phyloP scores from a whole-genome alignment of 2,113 vertebrate species.

The Sylvilagus bachmani region DNA sequence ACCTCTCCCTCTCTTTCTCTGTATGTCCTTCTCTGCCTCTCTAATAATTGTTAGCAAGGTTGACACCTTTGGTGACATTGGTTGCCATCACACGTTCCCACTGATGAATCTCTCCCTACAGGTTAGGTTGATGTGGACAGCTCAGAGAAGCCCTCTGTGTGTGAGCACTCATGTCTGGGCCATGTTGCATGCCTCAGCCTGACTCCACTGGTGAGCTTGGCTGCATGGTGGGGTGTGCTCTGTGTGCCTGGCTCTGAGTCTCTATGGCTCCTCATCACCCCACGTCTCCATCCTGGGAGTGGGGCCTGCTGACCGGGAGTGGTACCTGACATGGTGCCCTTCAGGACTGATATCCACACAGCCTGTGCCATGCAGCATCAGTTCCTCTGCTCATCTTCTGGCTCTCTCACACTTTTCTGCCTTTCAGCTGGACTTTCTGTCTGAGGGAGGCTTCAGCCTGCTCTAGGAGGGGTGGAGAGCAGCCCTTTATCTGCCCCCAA shows the following conservation, averaged over 20 bases:
- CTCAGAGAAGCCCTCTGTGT: not conserved
- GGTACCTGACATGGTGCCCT: no score
- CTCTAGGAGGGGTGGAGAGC: no score
- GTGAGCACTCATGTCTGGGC: not conserved
- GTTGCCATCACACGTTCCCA: not conserved
- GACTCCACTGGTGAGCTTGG: not conserved
- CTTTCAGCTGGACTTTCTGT: not conserved
- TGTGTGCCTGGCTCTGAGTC: not conserved
- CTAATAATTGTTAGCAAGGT: no score
- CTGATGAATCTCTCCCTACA: not conserved
- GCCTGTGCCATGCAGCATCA: rapidly evolving
- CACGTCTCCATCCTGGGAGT: not conserved
- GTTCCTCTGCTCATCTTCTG: not conserved
- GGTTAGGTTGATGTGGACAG: not conserved
- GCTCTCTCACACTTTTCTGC: not conserved
- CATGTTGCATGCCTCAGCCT: not conserved
- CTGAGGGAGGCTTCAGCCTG: not conserved
- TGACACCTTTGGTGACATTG: not conserved
- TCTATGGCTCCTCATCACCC: not conserved
- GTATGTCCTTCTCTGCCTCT: no score
- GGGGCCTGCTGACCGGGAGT: no score
- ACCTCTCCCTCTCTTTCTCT: no score
- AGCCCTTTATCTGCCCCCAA: not conserved
- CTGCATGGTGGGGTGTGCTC: no score
- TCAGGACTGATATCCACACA: rapidly evolving